These are phyloP conservation scores for Pasiphila rectangulata DNA, from an alignment of 2,888 invertebrate species.

Conservation along the genomic window DNA sequence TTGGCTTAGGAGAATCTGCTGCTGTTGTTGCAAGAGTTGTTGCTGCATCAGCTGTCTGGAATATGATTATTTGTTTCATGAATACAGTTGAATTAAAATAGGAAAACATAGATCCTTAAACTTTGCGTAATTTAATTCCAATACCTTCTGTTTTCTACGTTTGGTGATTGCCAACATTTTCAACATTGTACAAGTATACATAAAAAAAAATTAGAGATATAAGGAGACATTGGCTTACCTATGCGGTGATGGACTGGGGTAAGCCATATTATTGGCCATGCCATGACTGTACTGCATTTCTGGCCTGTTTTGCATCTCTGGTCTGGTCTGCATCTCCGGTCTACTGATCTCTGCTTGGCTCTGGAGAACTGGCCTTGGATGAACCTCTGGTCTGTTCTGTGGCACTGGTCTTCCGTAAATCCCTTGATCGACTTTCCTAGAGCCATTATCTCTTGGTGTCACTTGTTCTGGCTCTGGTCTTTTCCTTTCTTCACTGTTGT, in stretches of 20 bases:
- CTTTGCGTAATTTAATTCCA: too few species aligned
- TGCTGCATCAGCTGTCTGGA: conserved; percentile 72
- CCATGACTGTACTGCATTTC: conserved; percentile 65
- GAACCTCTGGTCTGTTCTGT: conserved; percentile 70
- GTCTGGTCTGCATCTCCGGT: conserved; percentile 61
- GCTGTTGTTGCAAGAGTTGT: conserved; percentile 75
- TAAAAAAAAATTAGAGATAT: background rate
- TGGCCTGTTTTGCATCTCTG: conserved; percentile 73
- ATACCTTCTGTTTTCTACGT: too few species aligned
- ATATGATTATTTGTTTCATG: too few species aligned
- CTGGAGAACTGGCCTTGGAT: conserved; percentile 36
- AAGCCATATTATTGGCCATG: conserved; percentile 67
- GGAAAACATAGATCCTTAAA: too few species aligned
- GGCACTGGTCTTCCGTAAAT: conserved; percentile 83
- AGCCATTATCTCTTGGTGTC: conserved; percentile 65
- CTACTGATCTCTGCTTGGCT: conserved; percentile 12
- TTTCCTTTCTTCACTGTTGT: conserved; percentile 83
- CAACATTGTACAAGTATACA: too few species aligned
- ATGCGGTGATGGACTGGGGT: conserved; percentile 72
- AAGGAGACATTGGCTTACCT: conserved; percentile 45
- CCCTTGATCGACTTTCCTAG: conserved; percentile 80
- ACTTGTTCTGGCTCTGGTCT: conserved; percentile 66
- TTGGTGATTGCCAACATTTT: too few species aligned
- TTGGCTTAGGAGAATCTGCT: conserved; percentile 73
- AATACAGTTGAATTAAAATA: too few species aligned